Percentiles rank a stretch among this genome's conserved stretches.
These are phyloP conservation scores for Cryptomyrus ogoouensis DNA, from an alignment of 2,113 vertebrate genomes.

Conservation along the genomic window DNA sequence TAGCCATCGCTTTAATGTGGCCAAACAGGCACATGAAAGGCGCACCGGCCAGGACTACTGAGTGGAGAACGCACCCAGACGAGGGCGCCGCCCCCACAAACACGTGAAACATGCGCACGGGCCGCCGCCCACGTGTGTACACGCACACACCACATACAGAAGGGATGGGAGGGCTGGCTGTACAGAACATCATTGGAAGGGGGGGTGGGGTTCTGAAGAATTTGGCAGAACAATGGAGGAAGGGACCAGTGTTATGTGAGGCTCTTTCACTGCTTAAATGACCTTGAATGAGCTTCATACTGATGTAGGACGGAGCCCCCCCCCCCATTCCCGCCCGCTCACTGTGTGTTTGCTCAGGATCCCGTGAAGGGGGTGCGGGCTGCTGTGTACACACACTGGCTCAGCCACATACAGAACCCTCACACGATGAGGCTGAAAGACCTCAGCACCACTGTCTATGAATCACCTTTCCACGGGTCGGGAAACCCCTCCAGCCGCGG, in stretches of 20 bases:
- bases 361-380: background rate
- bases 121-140: background rate
- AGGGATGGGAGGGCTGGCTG: conserved; percentile 23
- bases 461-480: background rate
- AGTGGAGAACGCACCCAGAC: conserved; percentile 9
- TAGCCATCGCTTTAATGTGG: conserved; percentile 24
- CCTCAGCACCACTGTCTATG: background rate
- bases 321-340: background rate
- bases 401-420: background rate
- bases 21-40: conserved; percentile 26
- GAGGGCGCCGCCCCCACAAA: background rate
- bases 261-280: conserved; percentile 13
- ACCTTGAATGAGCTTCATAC: conserved; percentile 22
- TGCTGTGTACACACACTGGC: background rate
- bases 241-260: conserved; percentile 12
- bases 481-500: background rate
- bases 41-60: background rate
- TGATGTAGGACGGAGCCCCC: background rate
- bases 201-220: conserved; percentile 40
- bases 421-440: background rate
- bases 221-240: conserved; percentile 23
- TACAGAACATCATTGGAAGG: conserved; percentile 34
- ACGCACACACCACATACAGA: background rate
- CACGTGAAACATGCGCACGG: background rate
- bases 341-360: conserved; percentile 5